phyloP scores from a whole-genome alignment of 2,797 vertebrate genomes.

The Enteromius paludinosus region DNA sequence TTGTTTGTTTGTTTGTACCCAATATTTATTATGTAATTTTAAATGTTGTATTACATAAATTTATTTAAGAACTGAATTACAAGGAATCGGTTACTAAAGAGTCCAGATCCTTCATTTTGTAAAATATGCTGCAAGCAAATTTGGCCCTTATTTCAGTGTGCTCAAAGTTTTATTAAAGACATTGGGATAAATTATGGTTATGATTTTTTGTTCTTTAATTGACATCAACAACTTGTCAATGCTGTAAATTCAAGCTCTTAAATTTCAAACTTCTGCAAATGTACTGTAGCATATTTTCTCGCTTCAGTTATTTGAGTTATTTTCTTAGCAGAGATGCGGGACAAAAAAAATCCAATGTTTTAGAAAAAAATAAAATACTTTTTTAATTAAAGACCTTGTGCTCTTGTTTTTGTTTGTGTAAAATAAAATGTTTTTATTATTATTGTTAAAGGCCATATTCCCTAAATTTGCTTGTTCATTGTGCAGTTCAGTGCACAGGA shows the following conservation, averaged over 20 bases:
- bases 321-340: background rate
- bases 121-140: background rate
- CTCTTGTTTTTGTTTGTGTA: background rate
- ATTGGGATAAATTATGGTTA: background rate
- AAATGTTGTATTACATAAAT: slow-evolving; percentile 9
- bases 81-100: background rate
- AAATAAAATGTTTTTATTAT: background rate
- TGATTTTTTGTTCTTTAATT: background rate
- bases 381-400: background rate
- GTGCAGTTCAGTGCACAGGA: background rate
- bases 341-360: background rate
- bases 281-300: slow-evolving; percentile 2
- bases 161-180: background rate
- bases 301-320: slow-evolving; percentile 12
- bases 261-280: background rate
- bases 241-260: background rate
- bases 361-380: background rate
- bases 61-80: background rate
- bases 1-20: background rate
- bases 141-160: background rate
- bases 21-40: slow-evolving; percentile 8
- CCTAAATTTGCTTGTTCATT: background rate
- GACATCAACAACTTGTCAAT: background rate
- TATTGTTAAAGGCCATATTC: background rate
- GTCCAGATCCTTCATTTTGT: background rate